Base-by-base conservation (phyloP, 2,888 invertebrate genomes). In the Drosophila tanythrix region DNA sequence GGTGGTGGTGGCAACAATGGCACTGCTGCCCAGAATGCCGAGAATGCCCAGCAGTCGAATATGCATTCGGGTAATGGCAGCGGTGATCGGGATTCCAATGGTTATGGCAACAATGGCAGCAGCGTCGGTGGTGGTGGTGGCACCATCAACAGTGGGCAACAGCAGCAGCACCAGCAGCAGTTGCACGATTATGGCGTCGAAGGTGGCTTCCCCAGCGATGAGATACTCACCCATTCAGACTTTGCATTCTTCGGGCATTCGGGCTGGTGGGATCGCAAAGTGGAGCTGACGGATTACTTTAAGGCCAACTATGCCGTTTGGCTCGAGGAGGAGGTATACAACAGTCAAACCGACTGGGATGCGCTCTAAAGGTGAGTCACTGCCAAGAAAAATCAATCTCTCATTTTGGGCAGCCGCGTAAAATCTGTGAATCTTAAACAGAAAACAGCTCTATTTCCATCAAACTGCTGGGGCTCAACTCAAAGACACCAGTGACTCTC, bases 291-390 rank as follows among this genome's bases (percentile, higher is more conserved):
- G 15, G 97, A 98, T 59, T 98, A 98, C 92, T 98, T 98, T 91
- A 98, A 97, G 93, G 96, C 96, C 70, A 97, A 98, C 91, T 99
- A 99, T 93, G 97, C 98, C 91, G 93, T 96, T 25, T 99, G 99
- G 99, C 94, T 99, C 67, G 97, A 99, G 86, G 97, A 98, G 92
- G 99, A 99, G 94, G 99, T 99, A 29, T 99, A 97, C 93, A 96
- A 96, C 91, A 96, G 96, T 90, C 95, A 96, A 91, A 96, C 96
- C 79, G 95, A 97, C 92, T 97, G 97, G 97, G 96, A 97, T 92
- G 92, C 92, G 51, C 90, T 92, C 64, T 93, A 92, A 92, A 85
- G 70, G 57, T 79, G 25, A 48, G 65, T 35, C 7, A 15, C 15
- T 18, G 11, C 8, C 29, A 21, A 7, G n/a, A 21, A 51, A 18